Percentiles rank a stretch among this genome's conserved stretches.
Evolutionary conservation across 2,888 invertebrate species (phyloP).

Genomic region (Agrochola macilenta): DNA sequence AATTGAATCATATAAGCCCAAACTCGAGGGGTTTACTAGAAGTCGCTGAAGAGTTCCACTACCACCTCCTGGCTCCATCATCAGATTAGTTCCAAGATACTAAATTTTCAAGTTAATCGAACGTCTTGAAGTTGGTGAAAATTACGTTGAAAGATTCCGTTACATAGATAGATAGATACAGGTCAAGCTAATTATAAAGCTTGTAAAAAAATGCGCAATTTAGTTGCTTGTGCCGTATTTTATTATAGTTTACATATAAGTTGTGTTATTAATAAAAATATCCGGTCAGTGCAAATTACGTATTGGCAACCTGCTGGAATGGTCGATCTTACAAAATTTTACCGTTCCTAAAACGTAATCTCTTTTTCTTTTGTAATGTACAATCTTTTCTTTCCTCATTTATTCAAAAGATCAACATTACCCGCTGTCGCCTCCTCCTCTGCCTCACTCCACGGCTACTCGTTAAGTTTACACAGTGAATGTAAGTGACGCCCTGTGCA

Average conservation of each 20-base stretch:
- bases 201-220: neutral
- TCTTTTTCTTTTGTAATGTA: too few relatives aligned
- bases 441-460: neutral
- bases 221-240: neutral
- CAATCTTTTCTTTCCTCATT: neutral
- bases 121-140: too few relatives aligned
- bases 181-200: too few relatives aligned
- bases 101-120: too few relatives aligned
- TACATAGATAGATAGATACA: too few relatives aligned
- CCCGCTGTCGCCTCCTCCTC: neutral
- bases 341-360: too few relatives aligned
- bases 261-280: neutral
- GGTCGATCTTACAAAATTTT: neutral
- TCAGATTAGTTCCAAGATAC: too few relatives aligned
- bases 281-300: neutral
- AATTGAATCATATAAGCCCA: too few relatives aligned
- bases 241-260: neutral
- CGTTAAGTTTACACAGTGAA: slow-evolving; percentile 51
- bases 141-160: too few relatives aligned
- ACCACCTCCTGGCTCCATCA: too few relatives aligned
- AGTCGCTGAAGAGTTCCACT: too few relatives aligned
- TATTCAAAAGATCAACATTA: neutral
- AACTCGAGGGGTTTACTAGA: too few relatives aligned
- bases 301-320: neutral
- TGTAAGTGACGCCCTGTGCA: slow-evolving; percentile 61